These are phyloP conservation scores for Tipula confusa DNA, from an alignment of 2,888 invertebrate genomes.

Conservation along the genomic window DNA sequence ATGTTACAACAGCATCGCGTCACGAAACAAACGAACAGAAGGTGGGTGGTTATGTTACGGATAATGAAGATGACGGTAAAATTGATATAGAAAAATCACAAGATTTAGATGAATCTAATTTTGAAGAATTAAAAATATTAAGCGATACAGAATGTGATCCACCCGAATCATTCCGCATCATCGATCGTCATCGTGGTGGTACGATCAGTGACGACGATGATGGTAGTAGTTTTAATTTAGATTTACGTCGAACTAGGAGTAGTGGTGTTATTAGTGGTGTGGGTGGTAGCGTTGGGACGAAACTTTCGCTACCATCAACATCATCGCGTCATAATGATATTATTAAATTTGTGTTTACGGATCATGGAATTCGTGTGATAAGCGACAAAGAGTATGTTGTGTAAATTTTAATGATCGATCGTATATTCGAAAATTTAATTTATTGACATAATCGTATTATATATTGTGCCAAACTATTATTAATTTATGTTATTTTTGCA, in stretches of 20 bases:
- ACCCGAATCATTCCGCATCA: not conserved
- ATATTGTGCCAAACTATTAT: slow-evolving; percentile 1
- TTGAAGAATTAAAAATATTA: not conserved
- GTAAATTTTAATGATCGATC: slow-evolving; percentile 39
- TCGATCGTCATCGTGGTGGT: slow-evolving; percentile 14
- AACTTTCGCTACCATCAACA: slow-evolving; percentile 27
- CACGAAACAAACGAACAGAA: slow-evolving; percentile 33
- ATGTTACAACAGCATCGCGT: slow-evolving; percentile 39
- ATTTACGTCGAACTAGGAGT: slow-evolving; percentile 38
- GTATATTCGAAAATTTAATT: not conserved
- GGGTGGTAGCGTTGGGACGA: slow-evolving; percentile 40
- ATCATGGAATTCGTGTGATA: slow-evolving; percentile 73
- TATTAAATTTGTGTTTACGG: slow-evolving; percentile 68
- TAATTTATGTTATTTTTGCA: not conserved
- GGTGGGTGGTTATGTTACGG: slow-evolving; percentile 38
- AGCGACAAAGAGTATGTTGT: slow-evolving; percentile 74
- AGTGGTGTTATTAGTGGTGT: slow-evolving; percentile 38
- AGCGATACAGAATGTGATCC: slow-evolving; percentile 16
- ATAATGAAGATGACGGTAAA: slow-evolving; percentile 35
- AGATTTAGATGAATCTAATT: not conserved
- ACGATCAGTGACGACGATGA: slow-evolving; percentile 28
- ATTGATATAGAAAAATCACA: not conserved
- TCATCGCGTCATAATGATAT: slow-evolving; percentile 54
- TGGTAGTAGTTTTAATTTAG: not conserved
- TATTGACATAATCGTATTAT: not conserved